phyloP scores from a whole-genome alignment of 1,140 invertebrate genomes.

The Diachasmimorpha longicaudata region DNA sequence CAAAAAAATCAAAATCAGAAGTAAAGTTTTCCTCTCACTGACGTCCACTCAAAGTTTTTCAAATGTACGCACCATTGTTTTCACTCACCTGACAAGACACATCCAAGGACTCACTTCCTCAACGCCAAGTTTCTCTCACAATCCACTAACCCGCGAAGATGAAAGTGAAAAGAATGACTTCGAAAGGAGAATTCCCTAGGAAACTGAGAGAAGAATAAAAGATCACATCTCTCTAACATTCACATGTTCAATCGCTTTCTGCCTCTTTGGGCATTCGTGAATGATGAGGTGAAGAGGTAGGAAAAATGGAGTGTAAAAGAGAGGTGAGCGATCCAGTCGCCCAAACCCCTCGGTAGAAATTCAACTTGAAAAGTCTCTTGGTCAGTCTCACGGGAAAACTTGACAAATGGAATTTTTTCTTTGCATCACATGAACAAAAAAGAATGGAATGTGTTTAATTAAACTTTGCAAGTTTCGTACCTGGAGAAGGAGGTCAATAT shows the following conservation, averaged over 20 bases:
- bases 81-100: slow-evolving; percentile 35
- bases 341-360: not conserved
- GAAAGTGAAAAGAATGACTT: slow-evolving; percentile 24
- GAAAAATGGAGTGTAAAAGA: slow-evolving; percentile 4
- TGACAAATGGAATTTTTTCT: not conserved
- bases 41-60: not conserved
- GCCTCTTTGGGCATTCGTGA: not conserved
- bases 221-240: not conserved
- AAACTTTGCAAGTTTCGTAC: not conserved
- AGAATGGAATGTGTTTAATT: not conserved
- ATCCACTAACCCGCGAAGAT: slow-evolving; percentile 22
- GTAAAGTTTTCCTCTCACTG: not conserved
- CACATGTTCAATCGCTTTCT: slow-evolving; percentile 6
- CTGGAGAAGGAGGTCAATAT: not conserved
- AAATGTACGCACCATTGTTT: slow-evolving; percentile 42
- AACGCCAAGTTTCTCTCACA: slow-evolving; percentile 35
- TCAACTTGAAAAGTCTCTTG: slow-evolving; percentile 1
- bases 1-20: not conserved
- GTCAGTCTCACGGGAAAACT: not conserved
- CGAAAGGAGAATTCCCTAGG: slow-evolving; percentile 7
- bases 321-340: not conserved
- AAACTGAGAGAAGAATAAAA: not conserved
- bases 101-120: not conserved
- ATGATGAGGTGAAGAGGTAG: not conserved
- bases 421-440: not conserved